A percentile compares a stretch with the other conserved stretches of the same genome.
phyloP scores from a whole-genome alignment of 2,113 vertebrate species.

The Sminthopsis crassicaudata region DNA sequence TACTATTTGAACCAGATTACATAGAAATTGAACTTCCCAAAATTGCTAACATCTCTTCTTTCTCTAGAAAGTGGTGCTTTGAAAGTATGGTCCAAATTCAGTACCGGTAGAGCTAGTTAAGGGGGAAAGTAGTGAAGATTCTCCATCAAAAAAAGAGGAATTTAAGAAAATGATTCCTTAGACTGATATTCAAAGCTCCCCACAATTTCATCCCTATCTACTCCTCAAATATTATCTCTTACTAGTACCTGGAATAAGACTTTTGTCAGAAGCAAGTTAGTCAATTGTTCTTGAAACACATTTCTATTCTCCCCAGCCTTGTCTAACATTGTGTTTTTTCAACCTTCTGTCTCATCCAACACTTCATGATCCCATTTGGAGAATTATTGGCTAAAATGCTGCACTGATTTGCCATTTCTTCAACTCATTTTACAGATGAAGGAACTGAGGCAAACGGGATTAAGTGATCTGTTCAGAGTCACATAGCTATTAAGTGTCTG shows the following conservation, averaged over 20 bases:
- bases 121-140: neutral
- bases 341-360: neutral
- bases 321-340: neutral
- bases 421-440: too few species aligned
- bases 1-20: slow-evolving; percentile 69
- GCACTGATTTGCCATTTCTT: too few species aligned
- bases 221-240: slow-evolving; percentile 10
- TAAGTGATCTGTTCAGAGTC: neutral
- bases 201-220: neutral
- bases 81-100: slow-evolving; percentile 53
- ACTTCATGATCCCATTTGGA: neutral
- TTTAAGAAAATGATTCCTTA: neutral
- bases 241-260: neutral
- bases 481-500: neutral
- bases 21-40: slow-evolving; percentile 61
- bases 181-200: neutral
- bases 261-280: neutral
- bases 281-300: neutral
- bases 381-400: neutral
- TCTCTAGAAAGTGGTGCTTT: slow-evolving; percentile 44
- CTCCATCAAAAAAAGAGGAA: neutral
- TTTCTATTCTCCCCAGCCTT: neutral
- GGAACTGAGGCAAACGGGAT: neutral
- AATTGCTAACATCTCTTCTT: slow-evolving; percentile 52
- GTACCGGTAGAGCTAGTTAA: slow-evolving; percentile 41